Evolutionary conservation across 2,888 invertebrate species (phyloP).

Genomic region (Parasteatoda lunata): DNA sequence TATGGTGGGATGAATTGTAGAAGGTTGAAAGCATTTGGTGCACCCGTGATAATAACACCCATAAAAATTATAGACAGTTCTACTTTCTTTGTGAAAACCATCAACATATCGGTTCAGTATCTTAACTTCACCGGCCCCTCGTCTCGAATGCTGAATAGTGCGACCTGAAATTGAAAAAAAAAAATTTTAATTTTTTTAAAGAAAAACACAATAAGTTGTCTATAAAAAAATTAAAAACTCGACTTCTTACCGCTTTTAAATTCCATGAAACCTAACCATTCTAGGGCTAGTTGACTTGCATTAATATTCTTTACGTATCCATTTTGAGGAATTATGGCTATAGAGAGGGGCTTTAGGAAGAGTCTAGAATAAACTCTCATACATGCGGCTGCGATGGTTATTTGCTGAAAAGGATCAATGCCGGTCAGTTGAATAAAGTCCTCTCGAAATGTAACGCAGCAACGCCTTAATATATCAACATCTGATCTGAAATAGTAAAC

Average conservation of each 20-base stretch:
- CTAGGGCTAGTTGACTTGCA: background rate
- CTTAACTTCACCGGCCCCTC: conserved; percentile 51
- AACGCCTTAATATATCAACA: too few relatives aligned
- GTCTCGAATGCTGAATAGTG: conserved; percentile 17
- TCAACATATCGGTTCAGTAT: conserved; percentile 66
- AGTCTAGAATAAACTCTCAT: too few relatives aligned
- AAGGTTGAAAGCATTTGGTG: conserved; percentile 43
- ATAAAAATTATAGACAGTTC: conserved; percentile 65
- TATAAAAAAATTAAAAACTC: too few relatives aligned
- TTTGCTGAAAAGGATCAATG: too few relatives aligned
- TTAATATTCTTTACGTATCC: background rate
- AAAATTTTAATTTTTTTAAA: background rate
- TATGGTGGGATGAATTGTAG: background rate
- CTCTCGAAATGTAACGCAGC: too few relatives aligned
- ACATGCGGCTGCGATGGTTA: too few relatives aligned
- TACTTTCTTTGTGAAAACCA: conserved; percentile 40
- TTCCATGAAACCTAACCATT: conserved; percentile 67
- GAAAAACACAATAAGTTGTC: background rate
- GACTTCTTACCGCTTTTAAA: background rate
- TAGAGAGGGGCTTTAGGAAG: too few relatives aligned
- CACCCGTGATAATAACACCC: conserved; percentile 71
- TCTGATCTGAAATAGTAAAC: too few relatives aligned
- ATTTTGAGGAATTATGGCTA: too few relatives aligned
- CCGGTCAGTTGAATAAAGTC: too few relatives aligned
- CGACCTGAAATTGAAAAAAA: conserved; percentile 1